Base-by-base conservation (phyloP, 2,888 invertebrate species). In the Nephrocerus scutellatus region DNA sequence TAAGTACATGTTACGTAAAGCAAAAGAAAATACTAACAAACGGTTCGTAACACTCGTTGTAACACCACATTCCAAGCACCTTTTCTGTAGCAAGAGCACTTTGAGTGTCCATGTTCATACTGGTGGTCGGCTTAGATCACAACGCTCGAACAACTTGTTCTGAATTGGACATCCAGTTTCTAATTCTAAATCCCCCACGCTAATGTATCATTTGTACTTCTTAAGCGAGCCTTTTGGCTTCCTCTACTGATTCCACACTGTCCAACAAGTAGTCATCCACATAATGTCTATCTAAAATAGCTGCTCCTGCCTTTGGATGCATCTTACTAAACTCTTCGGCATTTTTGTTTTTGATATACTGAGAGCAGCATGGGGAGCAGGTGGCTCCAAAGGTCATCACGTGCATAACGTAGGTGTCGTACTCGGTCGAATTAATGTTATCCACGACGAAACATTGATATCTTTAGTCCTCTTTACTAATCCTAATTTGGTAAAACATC, bases 341-440 rank as follows among this genome's bases (percentile, higher is more conserved):
- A 22, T 41, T 41, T 18, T 36, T 18, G 14, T 44, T 44, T 30
- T 46, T 41, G 3, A 41, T 9, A 18, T 14, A 36, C 19, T 41
- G 14, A 5, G 35, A 32, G 24, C 40, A 39, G 16, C 26, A 35
- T 2, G 44, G 39, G 2, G 43, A 43, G n/a, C 39, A 39, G 6
- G 30, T 36, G 16, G 32, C 29, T 9, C 41, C 41, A 28, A 46
- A 46, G 4, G 39, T 46, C 40, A 42, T 40, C 5, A 38, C 39
- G 5, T 29, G 24, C 38, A 41, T 41, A 14, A 46, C 41, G 28
- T 43, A 52, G 10, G 28, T 38, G 12, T 35, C 40, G 3, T 24
- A 31, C 13, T 31, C 34, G 16, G 20, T 21, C 2, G 18, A 30
- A 3, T 36, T 18, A 8, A 15, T 20, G 2, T 54, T 35, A 52